Percentiles rank a stretch among this genome's conserved stretches.
These are phyloP conservation scores for Protonemura montana DNA, from an alignment of 2,888 invertebrate species.

Conservation along the genomic window DNA sequence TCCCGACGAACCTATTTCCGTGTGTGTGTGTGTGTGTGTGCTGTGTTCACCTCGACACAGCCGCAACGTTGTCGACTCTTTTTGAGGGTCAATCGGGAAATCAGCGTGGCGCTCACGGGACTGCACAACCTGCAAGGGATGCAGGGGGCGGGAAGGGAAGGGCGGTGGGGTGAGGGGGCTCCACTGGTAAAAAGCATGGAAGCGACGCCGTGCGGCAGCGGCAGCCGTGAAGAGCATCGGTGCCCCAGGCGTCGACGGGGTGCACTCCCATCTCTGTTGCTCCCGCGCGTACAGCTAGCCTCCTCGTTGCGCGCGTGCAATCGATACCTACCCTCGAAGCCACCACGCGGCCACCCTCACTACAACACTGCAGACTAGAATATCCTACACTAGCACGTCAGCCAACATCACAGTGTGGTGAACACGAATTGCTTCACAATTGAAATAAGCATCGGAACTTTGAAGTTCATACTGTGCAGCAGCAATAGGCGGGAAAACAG, in stretches of 20 bases:
- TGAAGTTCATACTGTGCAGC: background rate
- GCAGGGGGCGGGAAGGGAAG: background rate
- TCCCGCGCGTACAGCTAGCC: background rate
- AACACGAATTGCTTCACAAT: constrained; percentile 14
- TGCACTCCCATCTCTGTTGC: background rate
- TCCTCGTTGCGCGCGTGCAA: background rate
- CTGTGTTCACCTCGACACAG: background rate
- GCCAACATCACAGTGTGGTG: constrained; percentile 22
- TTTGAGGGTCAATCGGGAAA: constrained; percentile 36
- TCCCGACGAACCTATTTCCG: background rate
- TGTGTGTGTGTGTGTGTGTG: background rate
- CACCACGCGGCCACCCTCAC: background rate
- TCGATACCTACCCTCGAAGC: constrained; percentile 23
- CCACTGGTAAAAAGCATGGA: background rate
- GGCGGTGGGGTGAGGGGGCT: background rate
- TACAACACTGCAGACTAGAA: background rate
- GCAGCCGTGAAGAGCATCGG: background rate
- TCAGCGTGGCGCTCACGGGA: constrained; percentile 19
- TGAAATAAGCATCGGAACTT: constrained; percentile 7
- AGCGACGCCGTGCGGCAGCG: background rate
- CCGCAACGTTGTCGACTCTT: background rate
- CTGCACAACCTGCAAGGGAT: background rate
- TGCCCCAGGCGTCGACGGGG: constrained; percentile 32
- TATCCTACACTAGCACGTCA: background rate
- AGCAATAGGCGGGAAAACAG: background rate